Base-by-base conservation (phyloP, 2,113 vertebrate genomes). In the Strix uralensis region DNA sequence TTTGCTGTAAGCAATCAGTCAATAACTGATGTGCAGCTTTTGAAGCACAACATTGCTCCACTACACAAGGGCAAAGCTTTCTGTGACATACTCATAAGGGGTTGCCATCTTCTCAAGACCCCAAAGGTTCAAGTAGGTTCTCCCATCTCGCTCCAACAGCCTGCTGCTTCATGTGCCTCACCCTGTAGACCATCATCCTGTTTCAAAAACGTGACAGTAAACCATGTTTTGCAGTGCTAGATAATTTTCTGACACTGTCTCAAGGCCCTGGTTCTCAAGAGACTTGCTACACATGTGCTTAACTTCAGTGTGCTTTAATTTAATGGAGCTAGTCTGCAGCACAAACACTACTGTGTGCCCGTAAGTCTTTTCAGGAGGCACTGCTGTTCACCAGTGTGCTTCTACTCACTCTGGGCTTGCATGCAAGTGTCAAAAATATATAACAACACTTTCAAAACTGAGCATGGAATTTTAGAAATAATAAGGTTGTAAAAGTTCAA, bases 21-120 rank as follows among this genome's bases (percentile, higher is more conserved):
- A 91, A 49, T 44, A 38, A 38, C 34, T 10, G 23, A 73, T 8
- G 27, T 2, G 25, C 10, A 17, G 44, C 65, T 58, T 77, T 29
- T 46, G 36, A 29, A 66, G 34, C 15, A 49, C 21, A 49, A 55
- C 55, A 86, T 47, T 0, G 2, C 22, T 59, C 55, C 7, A 2
- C 55, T 69, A 27, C 22, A 47, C 1, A 1, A 38, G 8, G 16
- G 14, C 63, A 77, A 75, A 81, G 44, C 49, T 57, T 38, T 63
- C 71, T 2, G 3, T 2, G 0, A 58, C 7, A 7, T 13, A 67
- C 25, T 40, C 2, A 0, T 15, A 20, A 12, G 30, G 15, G 15
- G 13, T 4, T 70, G 26, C 30, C 55, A 29, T 3, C 72, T 84
- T 66, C 72, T 42, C 30, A 54, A 57, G 42, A 86, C 5, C 52